Conservation (phyloP, 2,797 vertebrate species). For the Taenioides sp. region DNA sequence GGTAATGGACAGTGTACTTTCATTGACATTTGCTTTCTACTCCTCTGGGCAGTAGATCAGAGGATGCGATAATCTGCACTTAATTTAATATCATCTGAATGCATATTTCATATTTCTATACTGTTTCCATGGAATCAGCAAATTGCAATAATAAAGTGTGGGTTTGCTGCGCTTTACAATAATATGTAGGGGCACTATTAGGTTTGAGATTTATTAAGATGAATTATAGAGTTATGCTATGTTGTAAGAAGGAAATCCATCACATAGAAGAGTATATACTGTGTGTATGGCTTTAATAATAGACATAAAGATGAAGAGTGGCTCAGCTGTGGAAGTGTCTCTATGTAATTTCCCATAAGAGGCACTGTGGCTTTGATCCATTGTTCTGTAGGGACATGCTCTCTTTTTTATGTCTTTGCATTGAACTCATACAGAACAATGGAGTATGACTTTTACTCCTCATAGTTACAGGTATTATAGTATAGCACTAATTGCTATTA, state of each 20-base stretch:
- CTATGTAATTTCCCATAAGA: conserved; percentile 6
- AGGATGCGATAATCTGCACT: conserved; percentile 40
- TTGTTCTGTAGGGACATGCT: conserved; percentile 36
- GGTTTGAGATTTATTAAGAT: background rate
- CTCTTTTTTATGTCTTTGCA: conserved; percentile 2
- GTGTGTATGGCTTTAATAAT: background rate
- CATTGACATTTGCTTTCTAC: background rate
- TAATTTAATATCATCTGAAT: conserved; percentile 39
- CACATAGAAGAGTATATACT: background rate
- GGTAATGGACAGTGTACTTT: background rate
- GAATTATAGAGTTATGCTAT: background rate
- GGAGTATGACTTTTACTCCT: background rate
- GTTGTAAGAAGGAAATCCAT: background rate
- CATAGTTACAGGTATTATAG: background rate
- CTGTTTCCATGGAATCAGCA: conserved; percentile 11
- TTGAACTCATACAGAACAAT: background rate
- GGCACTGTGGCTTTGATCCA: conserved; percentile 35
- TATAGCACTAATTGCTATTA: background rate
- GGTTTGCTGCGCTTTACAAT: background rate
- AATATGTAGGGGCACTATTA: background rate
- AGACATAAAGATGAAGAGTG: background rate
- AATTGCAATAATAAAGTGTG: background rate
- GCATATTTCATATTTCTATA: conserved; percentile 30
- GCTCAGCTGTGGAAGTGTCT: background rate
- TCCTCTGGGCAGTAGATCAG: background rate